These are phyloP conservation scores for Cricetomys ansorgei DNA, from an alignment of 2,113 vertebrate species.

Conservation along the genomic window DNA sequence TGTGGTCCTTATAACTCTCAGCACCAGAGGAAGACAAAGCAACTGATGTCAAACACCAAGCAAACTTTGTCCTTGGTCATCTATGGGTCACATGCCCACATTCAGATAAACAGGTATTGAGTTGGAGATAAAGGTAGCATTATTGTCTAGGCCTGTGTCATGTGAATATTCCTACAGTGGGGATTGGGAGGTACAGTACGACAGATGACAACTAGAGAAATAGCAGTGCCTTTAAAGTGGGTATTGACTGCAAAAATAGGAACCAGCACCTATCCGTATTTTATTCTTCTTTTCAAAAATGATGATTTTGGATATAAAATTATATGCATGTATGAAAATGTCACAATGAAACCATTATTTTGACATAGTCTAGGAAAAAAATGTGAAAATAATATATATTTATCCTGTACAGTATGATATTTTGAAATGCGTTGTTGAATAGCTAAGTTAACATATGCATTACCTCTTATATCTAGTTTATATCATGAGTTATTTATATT, in stretches of 20 bases:
- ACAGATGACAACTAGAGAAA: neutral
- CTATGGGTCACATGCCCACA: neutral
- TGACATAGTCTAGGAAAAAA: neutral
- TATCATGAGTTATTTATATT: neutral
- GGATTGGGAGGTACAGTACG: neutral
- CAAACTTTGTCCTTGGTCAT: neutral
- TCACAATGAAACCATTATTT: neutral
- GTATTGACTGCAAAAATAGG: neutral
- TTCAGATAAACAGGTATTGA: neutral
- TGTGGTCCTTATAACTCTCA: neutral
- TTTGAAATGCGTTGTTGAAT: neutral
- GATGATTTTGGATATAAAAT: neutral
- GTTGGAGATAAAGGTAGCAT: neutral
- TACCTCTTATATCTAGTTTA: slow-evolving; percentile 31
- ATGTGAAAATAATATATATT: neutral
- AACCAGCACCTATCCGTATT: neutral
- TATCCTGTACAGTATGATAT: neutral
- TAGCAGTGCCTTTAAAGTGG: neutral
- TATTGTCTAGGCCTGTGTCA: neutral
- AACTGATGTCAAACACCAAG: neutral
- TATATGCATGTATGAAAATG: neutral
- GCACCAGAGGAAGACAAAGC: neutral
- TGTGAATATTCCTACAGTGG: neutral
- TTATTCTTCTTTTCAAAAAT: neutral
- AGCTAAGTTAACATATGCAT: neutral